Evolutionary conservation across 2,888 invertebrate genomes (phyloP).

Genomic region (Coenonympha glycerion): DNA sequence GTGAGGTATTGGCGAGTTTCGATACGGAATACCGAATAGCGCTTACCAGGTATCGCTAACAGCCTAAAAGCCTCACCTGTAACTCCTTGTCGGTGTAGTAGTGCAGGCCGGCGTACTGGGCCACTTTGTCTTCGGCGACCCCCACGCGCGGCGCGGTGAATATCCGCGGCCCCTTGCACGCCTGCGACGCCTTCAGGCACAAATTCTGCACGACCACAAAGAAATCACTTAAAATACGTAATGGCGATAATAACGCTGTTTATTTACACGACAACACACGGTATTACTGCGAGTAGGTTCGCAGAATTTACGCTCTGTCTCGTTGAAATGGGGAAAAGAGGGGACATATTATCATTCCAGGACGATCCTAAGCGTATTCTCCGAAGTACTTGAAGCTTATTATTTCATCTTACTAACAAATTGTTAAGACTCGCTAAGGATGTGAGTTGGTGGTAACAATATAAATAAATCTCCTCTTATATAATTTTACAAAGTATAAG

Average conservation of each 20-base stretch:
- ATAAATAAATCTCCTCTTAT: neutral
- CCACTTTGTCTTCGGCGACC: slow-evolving; percentile 92
- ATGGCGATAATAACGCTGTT: slow-evolving; percentile 44
- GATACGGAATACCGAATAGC: too few species aligned
- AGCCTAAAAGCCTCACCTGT: slow-evolving; percentile 72
- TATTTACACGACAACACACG: slow-evolving; percentile 38
- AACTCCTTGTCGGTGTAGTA: slow-evolving; percentile 96
- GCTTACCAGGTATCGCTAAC: too few species aligned
- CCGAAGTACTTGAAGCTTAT: neutral
- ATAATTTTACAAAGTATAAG: too few species aligned
- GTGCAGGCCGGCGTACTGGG: slow-evolving; percentile 92
- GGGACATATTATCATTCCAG: neutral
- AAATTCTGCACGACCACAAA: slow-evolving; percentile 89
- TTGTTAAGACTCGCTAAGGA: neutral
- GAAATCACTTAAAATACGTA: slow-evolving; percentile 44
- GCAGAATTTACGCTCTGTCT: slow-evolving; percentile 17
- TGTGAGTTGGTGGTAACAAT: neutral
- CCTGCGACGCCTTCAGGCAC: slow-evolving; percentile 90
- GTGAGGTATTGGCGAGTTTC: neutral
- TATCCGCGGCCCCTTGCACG: slow-evolving; percentile 87
- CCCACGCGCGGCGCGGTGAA: slow-evolving; percentile 90
- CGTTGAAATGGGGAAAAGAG: slow-evolving; percentile 2
- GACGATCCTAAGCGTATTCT: neutral
- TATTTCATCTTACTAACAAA: neutral
- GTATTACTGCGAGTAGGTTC: slow-evolving; percentile 20